phyloP scores from a whole-genome alignment of 1,140 invertebrate genomes.

The Pseudomyrmex flavicornis region DNA sequence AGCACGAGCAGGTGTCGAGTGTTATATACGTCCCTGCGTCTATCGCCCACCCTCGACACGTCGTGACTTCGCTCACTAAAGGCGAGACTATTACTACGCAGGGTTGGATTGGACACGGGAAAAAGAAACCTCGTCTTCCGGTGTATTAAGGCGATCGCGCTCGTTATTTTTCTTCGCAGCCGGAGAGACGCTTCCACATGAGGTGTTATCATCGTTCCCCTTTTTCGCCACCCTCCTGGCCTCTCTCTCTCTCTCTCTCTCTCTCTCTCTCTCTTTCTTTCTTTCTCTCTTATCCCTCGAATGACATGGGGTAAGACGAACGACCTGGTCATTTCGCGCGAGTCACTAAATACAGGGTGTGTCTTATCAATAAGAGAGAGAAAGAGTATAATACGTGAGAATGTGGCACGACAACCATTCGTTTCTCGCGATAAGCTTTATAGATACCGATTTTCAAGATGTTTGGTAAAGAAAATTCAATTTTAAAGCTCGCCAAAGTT shows the following conservation, averaged over 20 bases:
- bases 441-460: not conserved
- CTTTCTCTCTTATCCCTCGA: not conserved
- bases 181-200: not conserved
- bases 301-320: conserved; percentile 11
- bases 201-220: conserved; percentile 1
- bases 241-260: too few relatives aligned
- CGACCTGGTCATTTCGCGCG: conserved; percentile 23
- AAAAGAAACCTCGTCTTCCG: conserved; percentile 20
- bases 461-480: not conserved
- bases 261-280: too few relatives aligned
- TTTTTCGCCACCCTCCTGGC: not conserved
- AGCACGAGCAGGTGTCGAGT: conserved; percentile 13
- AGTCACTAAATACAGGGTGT: conserved; percentile 42
- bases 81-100: conserved; percentile 51
- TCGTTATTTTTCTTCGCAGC: conserved; percentile 25
- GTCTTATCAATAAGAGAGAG: conserved; percentile 16
- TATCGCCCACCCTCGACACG: conserved; percentile 40
- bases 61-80: conserved; percentile 51
- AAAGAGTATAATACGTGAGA: not conserved
- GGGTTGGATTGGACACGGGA: conserved; percentile 36
- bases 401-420: not conserved
- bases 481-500: not conserved
- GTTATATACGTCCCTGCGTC: conserved; percentile 41
- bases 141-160: conserved; percentile 33
- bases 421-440: not conserved